Conservation (phyloP, 2,113 vertebrate species). For the Eolophus roseicapilla region DNA sequence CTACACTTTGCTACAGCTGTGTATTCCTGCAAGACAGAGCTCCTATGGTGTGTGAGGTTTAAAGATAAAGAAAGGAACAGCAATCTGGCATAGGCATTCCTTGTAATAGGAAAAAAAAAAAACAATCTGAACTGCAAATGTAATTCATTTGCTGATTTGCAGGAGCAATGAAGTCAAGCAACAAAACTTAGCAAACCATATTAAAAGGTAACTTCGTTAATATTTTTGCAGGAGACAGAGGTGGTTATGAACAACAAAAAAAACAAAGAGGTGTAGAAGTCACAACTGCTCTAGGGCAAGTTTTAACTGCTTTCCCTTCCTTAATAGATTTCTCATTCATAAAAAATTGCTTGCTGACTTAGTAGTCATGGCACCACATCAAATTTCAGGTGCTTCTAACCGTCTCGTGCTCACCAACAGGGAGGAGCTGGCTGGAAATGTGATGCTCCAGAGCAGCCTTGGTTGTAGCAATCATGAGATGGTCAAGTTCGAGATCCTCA, state of each 20-base stretch:
- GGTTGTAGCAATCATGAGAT: no score
- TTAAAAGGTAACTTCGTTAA: constrained; percentile 46
- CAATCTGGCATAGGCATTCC: constrained; percentile 3
- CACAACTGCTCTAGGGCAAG: constrained; percentile 29
- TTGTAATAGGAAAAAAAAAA: not conserved
- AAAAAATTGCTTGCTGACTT: constrained; percentile 34
- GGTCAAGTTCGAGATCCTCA: no score
- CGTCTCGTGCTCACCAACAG: not conserved
- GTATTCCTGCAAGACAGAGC: not conserved
- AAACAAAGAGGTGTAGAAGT: not conserved
- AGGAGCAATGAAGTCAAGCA: constrained; percentile 50
- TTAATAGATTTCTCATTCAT: constrained; percentile 55
- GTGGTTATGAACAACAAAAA: constrained; percentile 14
- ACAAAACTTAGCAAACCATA: constrained; percentile 36
- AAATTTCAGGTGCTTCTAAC: constrained; percentile 24
- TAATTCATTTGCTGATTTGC: constrained; percentile 50
- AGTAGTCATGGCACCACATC: not conserved
- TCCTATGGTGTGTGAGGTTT: not conserved
- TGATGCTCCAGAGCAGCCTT: no score
- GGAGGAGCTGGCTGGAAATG: no score
- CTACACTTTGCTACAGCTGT: not conserved
- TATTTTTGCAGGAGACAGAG: constrained; percentile 50
- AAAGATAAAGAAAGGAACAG: not conserved
- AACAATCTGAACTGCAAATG: not conserved
- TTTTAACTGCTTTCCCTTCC: constrained; percentile 27